A percentile compares a stretch with the other conserved stretches of the same genome.
These are phyloP conservation scores for Ophion obscuratus DNA, from an alignment of 2,888 invertebrate species.

Conservation along the genomic window DNA sequence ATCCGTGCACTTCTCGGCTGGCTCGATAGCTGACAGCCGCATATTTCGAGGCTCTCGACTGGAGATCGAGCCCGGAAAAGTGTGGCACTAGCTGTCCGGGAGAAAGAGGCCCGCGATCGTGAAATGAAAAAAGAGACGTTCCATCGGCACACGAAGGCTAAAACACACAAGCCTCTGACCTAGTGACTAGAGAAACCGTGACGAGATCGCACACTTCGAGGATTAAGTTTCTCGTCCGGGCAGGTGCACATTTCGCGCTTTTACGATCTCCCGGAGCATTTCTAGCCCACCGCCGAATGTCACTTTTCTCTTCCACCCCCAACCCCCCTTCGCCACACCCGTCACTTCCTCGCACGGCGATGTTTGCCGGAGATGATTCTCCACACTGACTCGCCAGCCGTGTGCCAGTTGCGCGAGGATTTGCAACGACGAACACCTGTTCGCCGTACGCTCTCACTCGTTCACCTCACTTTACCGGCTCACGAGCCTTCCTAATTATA, in stretches of 20 bases:
- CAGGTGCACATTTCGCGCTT: conserved; percentile 59
- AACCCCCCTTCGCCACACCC: conserved; percentile 16
- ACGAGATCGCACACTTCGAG: conserved; percentile 12
- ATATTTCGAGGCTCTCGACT: conserved; percentile 42
- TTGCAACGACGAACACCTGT: too few species aligned
- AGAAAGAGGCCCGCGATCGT: not conserved
- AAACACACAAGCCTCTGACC: conserved; percentile 47
- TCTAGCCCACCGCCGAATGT: too few species aligned
- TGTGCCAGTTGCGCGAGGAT: too few species aligned
- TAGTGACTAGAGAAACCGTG: conserved; percentile 55
- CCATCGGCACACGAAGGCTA: not conserved
- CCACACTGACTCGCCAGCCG: too few species aligned
- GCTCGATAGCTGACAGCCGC: conserved; percentile 34
- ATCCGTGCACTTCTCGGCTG: conserved; percentile 21
- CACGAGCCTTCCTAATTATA: not conserved
- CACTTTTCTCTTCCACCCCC: too few species aligned
- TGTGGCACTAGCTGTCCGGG: too few species aligned
- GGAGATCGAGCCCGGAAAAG: not conserved
- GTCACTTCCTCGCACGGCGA: not conserved
- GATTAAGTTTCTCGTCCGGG: conserved; percentile 42
- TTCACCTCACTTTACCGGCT: too few species aligned
- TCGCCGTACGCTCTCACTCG: too few species aligned
- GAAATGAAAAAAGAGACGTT: not conserved
- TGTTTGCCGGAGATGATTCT: too few species aligned
- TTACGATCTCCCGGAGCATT: conserved; percentile 4